Base-by-base conservation (phyloP, 2,888 invertebrate species). In the Tryphoninae sp. region DNA sequence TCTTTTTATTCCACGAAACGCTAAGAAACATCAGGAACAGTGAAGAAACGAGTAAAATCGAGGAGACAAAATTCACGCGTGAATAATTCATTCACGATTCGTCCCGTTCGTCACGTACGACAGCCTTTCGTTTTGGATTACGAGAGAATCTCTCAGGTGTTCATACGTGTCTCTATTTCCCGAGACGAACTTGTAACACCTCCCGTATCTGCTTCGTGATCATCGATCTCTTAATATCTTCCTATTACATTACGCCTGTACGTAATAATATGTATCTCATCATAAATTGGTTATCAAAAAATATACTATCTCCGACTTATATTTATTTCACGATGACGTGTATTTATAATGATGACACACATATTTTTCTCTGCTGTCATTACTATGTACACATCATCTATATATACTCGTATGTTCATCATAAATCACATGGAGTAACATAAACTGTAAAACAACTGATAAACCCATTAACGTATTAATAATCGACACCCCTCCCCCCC, bases 1-100 rank as follows among this genome's bases (percentile, higher is more conserved):
- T 91, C 93, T 96, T 91, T 93, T 96, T 90, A 93, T 96, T 90
- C 96, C 96, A 88, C 81, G 82, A 22, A 77, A 78, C 53, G 62
- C 80, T 61, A 84, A 75, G 58, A 42, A 26, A 6, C 51, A 75
- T 22, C 61, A 55, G 55, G 40, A 23, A 42, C 19, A 64, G 51
- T 58, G 69, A 45, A 55, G 51, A 73, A 74, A 81, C 49, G 62
- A 45, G 11, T 16, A 40, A 33, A 69, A 11, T 45, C 11, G 45
- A 9, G 9, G 45, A 2, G 45, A 45, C 11, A 45, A 45, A 49
- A 45, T 49, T 42, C 23, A 49, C 58, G 58, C 22, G 7, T 26
- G 9, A 9, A 58, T 13, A 33, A 33, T 51, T 33, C 13, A 42
- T 16, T n/a, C 11, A 19, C 55, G 45, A 40, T 16, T 42, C 8